Evolutionary conservation across 2,797 vertebrate species (phyloP), one percentile per base, ranked within the genome.

Genomic region (Polyboroides typus): DNA sequence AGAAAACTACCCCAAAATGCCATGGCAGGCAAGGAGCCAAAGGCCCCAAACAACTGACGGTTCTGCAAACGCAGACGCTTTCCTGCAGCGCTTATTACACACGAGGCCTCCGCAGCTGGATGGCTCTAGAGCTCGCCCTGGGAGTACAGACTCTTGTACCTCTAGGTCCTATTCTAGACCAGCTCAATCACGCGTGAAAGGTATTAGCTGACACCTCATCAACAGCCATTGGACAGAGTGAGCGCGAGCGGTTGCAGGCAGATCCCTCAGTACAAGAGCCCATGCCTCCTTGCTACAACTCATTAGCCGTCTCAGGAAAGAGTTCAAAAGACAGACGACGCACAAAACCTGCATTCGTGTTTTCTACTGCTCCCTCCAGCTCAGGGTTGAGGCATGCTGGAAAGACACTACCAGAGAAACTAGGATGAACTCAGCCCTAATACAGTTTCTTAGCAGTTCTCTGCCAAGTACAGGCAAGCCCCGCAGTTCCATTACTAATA

Each of bases 391-490:
- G 80, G 59, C 82, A 56, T 4, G 45, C 64, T 71, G 53, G 75
- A 89, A 92, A 89, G 89, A 76, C 72, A 80, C 33, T 16, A 20
- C 40, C 11, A 5, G 55, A 80, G 89, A 82, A 95, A 92, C 45
- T 79, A 86, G 64, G 40, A 78, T 87, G 79, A 96, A 96, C 86
- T 91, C 89, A 89, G 86, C 68, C 68, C 86, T 78, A 85, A 82
- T 16, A 89, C 22, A 62, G 80, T 66, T 94, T 33, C 87, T 90
- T 45, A 90, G 81, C 16, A 3, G 75, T 75, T 83, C 90, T 68
- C 81, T 91, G 89, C 94, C 90, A 94, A 92, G 92, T 81, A 92
- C 89, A 87, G 81, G 89, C 86, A 92, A 95, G 92, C 58, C 87
- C 68, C 40, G 11, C 33, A 40, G 64, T 85, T 92, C 79, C 90